A percentile compares a stretch with the other conserved stretches of the same genome.
Evolutionary conservation across 2,888 invertebrate species (phyloP).

Genomic region (Platypus cylindrus): DNA sequence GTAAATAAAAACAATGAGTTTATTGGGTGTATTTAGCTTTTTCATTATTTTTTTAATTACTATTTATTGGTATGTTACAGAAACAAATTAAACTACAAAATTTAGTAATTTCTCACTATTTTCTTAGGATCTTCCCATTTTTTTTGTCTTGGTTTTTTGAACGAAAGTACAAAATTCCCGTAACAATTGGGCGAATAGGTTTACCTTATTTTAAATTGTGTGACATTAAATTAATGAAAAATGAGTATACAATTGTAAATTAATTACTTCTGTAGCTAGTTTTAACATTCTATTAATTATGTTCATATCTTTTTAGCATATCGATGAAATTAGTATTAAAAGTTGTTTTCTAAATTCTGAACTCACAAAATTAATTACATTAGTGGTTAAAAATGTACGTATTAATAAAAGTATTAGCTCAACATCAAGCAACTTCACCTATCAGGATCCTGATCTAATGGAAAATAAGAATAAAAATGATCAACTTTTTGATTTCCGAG

Average conservation of each 20-base stretch:
- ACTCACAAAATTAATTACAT: slow-evolving; percentile 69
- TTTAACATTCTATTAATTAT: slow-evolving; percentile 2
- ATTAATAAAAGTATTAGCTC: slow-evolving; percentile 59
- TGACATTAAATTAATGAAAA: slow-evolving; percentile 69
- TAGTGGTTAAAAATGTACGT: slow-evolving; percentile 68
- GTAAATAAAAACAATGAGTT: slow-evolving; percentile 16
- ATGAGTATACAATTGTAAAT: slow-evolving; percentile 41
- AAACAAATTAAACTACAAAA: no score
- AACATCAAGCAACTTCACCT: no score
- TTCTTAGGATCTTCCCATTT: slow-evolving; percentile 60
- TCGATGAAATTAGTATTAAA: slow-evolving; percentile 71
- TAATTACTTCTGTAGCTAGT: slow-evolving; percentile 5
- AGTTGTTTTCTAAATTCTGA: slow-evolving; percentile 84
- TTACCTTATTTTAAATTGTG: slow-evolving; percentile 65
- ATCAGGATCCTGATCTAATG: slow-evolving; percentile 1
- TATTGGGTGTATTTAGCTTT: slow-evolving; percentile 19
- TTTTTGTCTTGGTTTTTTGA: slow-evolving; percentile 68
- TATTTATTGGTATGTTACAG: slow-evolving; percentile 18
- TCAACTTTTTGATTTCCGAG: slow-evolving; percentile 47
- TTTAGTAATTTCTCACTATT: slow-evolving; percentile 7
- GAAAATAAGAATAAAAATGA: slow-evolving; percentile 27
- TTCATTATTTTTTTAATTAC: slow-evolving; percentile 18
- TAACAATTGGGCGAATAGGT: slow-evolving; percentile 71
- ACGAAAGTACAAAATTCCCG: slow-evolving; percentile 63
- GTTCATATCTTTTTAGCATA: slow-evolving; percentile 50